Percentiles rank a stretch among this genome's conserved stretches.
Evolutionary conservation across 2,888 invertebrate species (phyloP).

Genomic region (Erebia ligea): DNA sequence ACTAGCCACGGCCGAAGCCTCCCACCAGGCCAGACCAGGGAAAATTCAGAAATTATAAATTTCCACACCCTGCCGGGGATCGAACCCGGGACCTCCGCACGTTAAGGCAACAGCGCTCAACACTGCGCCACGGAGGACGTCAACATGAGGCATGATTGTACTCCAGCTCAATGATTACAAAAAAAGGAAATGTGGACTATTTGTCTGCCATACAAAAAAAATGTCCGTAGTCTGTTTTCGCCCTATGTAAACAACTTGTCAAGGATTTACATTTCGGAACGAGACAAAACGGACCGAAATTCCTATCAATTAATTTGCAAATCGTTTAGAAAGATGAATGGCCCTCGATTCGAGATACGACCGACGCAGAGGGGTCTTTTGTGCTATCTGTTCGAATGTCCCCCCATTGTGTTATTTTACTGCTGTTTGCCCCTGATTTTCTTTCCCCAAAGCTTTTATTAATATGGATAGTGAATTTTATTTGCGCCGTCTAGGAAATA

Average conservation of each 20-base stretch:
- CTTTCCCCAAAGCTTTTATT: constrained; percentile 3
- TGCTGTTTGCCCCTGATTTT: constrained; percentile 8
- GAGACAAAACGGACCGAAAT: constrained; percentile 33
- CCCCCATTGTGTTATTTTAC: constrained; percentile 16
- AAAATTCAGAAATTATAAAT: too few relatives aligned
- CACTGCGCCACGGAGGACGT: too few relatives aligned
- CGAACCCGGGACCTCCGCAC: too few relatives aligned
- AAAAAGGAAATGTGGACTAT: too few relatives aligned
- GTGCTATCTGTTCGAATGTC: constrained; percentile 15
- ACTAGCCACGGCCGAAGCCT: too few relatives aligned
- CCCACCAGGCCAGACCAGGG: too few relatives aligned
- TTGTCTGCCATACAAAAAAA: too few relatives aligned
- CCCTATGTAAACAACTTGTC: constrained; percentile 12
- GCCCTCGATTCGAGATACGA: constrained; percentile 31
- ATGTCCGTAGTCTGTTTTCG: too few relatives aligned
- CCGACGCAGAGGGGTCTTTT: constrained; percentile 21
- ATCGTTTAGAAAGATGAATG: constrained; percentile 43
- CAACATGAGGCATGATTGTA: too few relatives aligned
- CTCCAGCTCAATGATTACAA: too few relatives aligned
- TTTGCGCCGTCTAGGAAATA: neutral
- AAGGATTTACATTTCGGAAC: constrained; percentile 31
- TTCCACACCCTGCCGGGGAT: too few relatives aligned
- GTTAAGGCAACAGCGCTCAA: too few relatives aligned
- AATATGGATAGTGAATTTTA: neutral
- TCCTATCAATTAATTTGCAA: constrained; percentile 45